Percentiles rank a stretch among this genome's conserved stretches.
These are phyloP conservation scores for Megamerina dolium DNA, from an alignment of 2,888 invertebrate species.

Conservation along the genomic window DNA sequence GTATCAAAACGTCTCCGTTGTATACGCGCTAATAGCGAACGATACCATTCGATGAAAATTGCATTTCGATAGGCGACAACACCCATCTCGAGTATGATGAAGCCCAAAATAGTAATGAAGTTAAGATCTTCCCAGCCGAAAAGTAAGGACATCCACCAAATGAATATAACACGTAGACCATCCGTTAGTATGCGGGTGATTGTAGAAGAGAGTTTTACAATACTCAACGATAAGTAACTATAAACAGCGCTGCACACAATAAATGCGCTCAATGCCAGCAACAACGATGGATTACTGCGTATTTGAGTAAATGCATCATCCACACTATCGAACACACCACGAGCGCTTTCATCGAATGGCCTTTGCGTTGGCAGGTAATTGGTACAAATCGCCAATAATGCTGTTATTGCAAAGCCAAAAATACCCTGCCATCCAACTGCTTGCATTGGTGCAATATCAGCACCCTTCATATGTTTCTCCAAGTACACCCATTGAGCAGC, in stretches of 20 bases:
- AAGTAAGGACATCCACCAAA: conserved; percentile 76
- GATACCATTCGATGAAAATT: conserved; percentile 43
- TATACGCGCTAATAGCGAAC: conserved; percentile 29
- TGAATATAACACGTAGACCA: conserved; percentile 79
- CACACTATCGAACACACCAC: conserved; percentile 74
- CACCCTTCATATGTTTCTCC: conserved; percentile 78
- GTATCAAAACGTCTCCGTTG: conserved; percentile 35
- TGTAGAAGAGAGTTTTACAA: conserved; percentile 89
- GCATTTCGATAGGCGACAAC: conserved; percentile 77
- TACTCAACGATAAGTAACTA: conserved; percentile 85
- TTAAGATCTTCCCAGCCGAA: conserved; percentile 76
- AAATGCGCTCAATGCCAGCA: conserved; percentile 62
- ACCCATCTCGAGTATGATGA: conserved; percentile 67
- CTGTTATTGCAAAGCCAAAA: conserved; percentile 63
- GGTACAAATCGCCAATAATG: conserved; percentile 65
- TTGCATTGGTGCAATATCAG: conserved; percentile 82
- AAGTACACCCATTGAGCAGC: conserved; percentile 92
- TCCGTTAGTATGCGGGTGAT: conserved; percentile 88
- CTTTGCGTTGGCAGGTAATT: conserved; percentile 71
- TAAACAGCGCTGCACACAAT: conserved; percentile 86
- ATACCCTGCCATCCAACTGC: conserved; percentile 92
- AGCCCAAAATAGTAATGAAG: conserved; percentile 72
- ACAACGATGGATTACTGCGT: conserved; percentile 54
- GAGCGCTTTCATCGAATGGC: conserved; percentile 71
- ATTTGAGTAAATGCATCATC: conserved; percentile 82